Percentiles rank a stretch among this genome's conserved stretches.
phyloP scores from a whole-genome alignment of 2,113 vertebrate species.

The Scomber scombrus region DNA sequence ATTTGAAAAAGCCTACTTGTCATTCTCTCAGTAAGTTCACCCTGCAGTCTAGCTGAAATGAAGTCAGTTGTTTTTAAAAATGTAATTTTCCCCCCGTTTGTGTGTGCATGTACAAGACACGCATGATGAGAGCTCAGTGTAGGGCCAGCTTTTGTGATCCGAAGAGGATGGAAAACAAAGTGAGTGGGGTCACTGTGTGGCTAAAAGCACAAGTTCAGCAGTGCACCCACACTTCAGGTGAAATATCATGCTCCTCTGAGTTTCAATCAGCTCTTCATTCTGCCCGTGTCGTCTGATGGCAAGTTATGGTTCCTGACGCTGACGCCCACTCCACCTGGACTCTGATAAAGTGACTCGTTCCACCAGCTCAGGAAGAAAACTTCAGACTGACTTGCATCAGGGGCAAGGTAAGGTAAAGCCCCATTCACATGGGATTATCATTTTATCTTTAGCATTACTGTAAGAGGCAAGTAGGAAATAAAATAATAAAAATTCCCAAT shows the following conservation, averaged over 20 bases:
- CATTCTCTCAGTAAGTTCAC: constrained; percentile 11
- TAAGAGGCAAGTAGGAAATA: too few species aligned
- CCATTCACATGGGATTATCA: too few species aligned
- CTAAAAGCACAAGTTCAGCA: constrained; percentile 42
- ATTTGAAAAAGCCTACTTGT: constrained; percentile 6
- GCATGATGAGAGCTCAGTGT: constrained; percentile 18
- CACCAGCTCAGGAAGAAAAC: constrained; percentile 22
- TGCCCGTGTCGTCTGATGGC: constrained; percentile 36
- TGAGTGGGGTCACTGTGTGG: constrained; percentile 9
- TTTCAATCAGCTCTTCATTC: constrained; percentile 53
- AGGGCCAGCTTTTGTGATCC: constrained; percentile 6
- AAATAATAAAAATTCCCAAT: too few species aligned
- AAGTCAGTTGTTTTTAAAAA: constrained; percentile 43
- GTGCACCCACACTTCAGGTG: constrained; percentile 42
- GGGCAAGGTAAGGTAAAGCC: constrained; percentile 17
- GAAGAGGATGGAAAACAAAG: constrained; percentile 34
- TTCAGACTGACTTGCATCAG: constrained; percentile 26
- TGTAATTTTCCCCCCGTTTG: constrained; percentile 2
- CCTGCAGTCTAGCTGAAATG: constrained; percentile 20
- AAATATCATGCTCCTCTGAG: constrained; percentile 47
- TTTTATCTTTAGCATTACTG: too few species aligned
- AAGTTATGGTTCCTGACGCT: constrained; percentile 35
- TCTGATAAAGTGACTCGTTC: constrained; percentile 47
- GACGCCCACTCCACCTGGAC: constrained; percentile 51
- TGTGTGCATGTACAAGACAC: constrained; percentile 2